These are phyloP conservation scores for Etheostoma cragini DNA, from an alignment of 2,113 vertebrate genomes.

Conservation along the genomic window DNA sequence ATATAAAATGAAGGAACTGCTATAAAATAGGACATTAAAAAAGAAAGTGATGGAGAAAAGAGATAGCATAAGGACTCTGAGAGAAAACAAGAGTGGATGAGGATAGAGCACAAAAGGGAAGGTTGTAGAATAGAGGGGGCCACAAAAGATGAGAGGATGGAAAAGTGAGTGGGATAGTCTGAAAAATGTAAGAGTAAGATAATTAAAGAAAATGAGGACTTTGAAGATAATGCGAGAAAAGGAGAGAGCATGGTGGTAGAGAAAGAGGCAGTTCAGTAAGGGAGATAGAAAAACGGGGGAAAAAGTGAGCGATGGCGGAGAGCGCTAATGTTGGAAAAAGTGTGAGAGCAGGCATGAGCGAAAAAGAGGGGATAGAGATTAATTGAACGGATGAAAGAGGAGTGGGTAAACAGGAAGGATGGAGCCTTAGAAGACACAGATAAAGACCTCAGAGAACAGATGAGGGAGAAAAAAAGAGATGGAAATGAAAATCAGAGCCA, in stretches of 20 bases:
- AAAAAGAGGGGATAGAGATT: slow-evolving; percentile 63
- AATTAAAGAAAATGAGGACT: slow-evolving; percentile 38
- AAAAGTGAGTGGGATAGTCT: slow-evolving; percentile 39
- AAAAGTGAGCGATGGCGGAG: slow-evolving; percentile 9
- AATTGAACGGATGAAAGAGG: slow-evolving; percentile 73
- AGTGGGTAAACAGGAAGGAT: slow-evolving; percentile 79
- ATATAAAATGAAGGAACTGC: slow-evolving; percentile 22
- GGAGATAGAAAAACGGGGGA: slow-evolving; percentile 9
- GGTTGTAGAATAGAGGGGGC: slow-evolving; percentile 19
- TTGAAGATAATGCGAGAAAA: slow-evolving; percentile 36
- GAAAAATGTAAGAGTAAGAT: slow-evolving; percentile 44
- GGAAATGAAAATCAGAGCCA: slow-evolving; percentile 61
- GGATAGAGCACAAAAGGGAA: slow-evolving; percentile 17
- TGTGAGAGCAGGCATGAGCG: slow-evolving; percentile 49
- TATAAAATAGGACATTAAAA: slow-evolving; percentile 25
- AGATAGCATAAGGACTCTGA: slow-evolving; percentile 7
- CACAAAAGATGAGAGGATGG: slow-evolving; percentile 27
- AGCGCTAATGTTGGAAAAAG: slow-evolving; percentile 46
- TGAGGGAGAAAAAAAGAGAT: slow-evolving; percentile 24
- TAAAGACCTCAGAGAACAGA: slow-evolving; percentile 74
- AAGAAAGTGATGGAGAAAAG: slow-evolving; percentile 11
- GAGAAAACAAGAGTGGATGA: slow-evolving; percentile 16
- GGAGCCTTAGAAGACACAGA: slow-evolving; percentile 67
- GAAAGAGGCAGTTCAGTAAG: slow-evolving; percentile 2
- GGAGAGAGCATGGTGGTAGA: background rate